Percentiles rank a stretch among this genome's conserved stretches.
Conservation (phyloP, 2,797 vertebrate species). For the Cuculus canorus region DNA sequence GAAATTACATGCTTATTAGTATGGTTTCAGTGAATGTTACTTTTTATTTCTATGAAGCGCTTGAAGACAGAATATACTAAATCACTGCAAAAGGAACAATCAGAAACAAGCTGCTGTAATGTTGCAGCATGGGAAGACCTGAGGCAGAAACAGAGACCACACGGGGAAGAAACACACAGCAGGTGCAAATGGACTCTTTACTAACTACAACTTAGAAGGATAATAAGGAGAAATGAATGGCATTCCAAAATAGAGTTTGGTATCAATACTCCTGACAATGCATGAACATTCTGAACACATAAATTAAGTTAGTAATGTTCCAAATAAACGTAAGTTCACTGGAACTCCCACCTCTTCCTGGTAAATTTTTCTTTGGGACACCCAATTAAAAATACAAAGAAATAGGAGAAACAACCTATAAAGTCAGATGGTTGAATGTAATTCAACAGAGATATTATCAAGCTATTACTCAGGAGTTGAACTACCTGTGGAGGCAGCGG, state of each 20-base stretch:
- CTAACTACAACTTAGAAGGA: neutral
- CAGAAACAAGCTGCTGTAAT: neutral
- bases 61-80: neutral
- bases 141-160: neutral
- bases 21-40: neutral
- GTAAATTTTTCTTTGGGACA: neutral
- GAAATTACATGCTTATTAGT: neutral
- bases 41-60: neutral
- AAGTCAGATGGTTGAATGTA: neutral
- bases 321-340: neutral
- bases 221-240: neutral
- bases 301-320: neutral
- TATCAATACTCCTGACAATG: neutral
- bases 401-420: neutral
- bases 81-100: neutral
- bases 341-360: neutral
- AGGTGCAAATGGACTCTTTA: too few species aligned
- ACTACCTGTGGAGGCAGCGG: neutral
- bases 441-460: neutral
- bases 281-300: rapidly evolving
- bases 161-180: neutral
- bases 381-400: neutral
- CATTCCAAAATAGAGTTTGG: neutral
- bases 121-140: rapidly evolving
- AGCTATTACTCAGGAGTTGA: neutral